Conservation (phyloP, 2,888 invertebrate genomes). For the Idaea biselata region DNA sequence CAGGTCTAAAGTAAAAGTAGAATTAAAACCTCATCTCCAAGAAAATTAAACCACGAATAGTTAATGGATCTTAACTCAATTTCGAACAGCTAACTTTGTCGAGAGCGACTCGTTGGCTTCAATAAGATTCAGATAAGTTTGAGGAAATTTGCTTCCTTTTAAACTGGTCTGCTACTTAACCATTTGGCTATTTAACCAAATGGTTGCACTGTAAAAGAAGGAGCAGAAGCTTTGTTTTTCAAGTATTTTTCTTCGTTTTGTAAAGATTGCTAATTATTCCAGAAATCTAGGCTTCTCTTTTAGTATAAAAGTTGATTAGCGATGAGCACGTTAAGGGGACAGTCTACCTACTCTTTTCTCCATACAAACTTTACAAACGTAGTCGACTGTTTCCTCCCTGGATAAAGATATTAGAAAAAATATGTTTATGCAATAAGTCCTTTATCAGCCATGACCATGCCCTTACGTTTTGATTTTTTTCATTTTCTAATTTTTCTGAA, state of each 20-base stretch:
- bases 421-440: no score
- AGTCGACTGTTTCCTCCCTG: no score
- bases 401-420: no score
- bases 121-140: conserved; percentile 67
- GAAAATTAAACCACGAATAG: conserved; percentile 72
- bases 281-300: no score
- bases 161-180: conserved; percentile 51
- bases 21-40: conserved; percentile 68
- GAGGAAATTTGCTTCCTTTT: conserved; percentile 60
- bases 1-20: conserved; percentile 50
- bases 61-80: conserved; percentile 74
- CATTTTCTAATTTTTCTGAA: no score
- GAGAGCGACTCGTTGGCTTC: conserved; percentile 63
- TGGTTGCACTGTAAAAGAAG: conserved; percentile 37
- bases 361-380: no score
- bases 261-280: no score
- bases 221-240: conserved; percentile 17
- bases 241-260: not conserved
- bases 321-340: no score
- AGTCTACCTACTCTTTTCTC: no score
- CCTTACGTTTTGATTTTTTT: no score
- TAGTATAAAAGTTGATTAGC: no score
- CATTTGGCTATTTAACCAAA: conserved; percentile 25
- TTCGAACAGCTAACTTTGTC: conserved; percentile 68
- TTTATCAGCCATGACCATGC: no score